Evolutionary conservation across 2,888 invertebrate species (phyloP).

Genomic region (Aelia acuminata): DNA sequence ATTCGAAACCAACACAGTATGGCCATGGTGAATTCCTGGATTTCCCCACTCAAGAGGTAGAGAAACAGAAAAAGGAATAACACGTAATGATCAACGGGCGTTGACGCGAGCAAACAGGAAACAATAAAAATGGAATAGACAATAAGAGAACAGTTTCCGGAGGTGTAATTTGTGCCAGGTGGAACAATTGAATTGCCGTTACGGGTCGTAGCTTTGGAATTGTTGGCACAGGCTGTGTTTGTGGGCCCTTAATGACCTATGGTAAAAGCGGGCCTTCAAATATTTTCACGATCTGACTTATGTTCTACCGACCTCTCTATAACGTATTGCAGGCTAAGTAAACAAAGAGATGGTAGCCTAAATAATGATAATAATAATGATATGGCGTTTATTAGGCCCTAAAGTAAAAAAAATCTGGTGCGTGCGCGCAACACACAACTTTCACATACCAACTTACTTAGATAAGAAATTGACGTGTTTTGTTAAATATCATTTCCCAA

Average conservation of each 20-base stretch:
- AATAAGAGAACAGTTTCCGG: conserved; percentile 27
- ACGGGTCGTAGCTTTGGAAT: conserved; percentile 26
- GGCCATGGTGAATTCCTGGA: not conserved
- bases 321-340: not conserved
- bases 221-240: not conserved
- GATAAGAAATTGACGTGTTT: no score
- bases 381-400: not conserved
- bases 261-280: not conserved
- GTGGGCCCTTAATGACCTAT: not conserved
- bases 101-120: conserved; percentile 26
- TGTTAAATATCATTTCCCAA: no score
- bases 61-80: not conserved
- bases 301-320: not conserved
- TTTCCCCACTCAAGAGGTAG: not conserved
- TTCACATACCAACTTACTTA: no score
- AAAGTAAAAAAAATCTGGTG: no score
- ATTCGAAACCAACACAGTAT: not conserved
- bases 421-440: no score
- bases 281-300: not conserved
- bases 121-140: conserved; percentile 10
- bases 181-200: conserved; percentile 43
- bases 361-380: not conserved
- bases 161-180: conserved; percentile 33
- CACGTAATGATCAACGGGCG: conserved; percentile 1
- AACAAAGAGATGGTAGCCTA: not conserved